A percentile compares a stretch with the other conserved stretches of the same genome.
Evolutionary conservation across 2,888 invertebrate species (phyloP).

Genomic region (Vannuccia rotundouncinata): DNA sequence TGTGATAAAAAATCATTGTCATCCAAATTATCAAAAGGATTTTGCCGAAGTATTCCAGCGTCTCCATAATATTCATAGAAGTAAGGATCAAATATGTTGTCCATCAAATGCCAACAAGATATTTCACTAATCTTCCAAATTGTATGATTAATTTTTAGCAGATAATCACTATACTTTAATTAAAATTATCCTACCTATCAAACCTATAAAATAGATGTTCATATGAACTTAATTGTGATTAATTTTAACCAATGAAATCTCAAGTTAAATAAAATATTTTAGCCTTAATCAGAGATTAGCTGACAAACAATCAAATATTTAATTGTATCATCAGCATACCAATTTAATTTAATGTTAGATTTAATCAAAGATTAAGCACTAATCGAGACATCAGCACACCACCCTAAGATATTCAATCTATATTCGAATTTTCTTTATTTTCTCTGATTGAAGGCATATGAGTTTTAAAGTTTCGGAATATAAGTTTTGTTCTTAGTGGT

Average conservation of each 20-base stretch:
- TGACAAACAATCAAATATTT: slow-evolving; percentile 19
- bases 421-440: too few relatives aligned
- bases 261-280: slow-evolving; percentile 3
- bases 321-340: slow-evolving; percentile 14
- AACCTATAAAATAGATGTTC: neutral
- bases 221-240: slow-evolving; percentile 16
- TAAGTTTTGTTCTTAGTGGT: too few relatives aligned
- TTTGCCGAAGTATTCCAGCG: slow-evolving; percentile 4
- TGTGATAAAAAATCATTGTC: slow-evolving; percentile 6
- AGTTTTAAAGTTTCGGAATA: too few relatives aligned
- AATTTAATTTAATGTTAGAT: slow-evolving; percentile 12
- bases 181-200: neutral
- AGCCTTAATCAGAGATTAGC: slow-evolving; percentile 3
- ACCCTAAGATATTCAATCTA: neutral
- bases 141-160: slow-evolving; percentile 12
- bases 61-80: slow-evolving; percentile 16
- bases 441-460: too few relatives aligned
- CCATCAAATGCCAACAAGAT: slow-evolving; percentile 6
- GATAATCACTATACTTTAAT: slow-evolving; percentile 8
- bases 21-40: slow-evolving; percentile 19
- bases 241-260: neutral
- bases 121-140: slow-evolving; percentile 9
- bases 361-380: slow-evolving; percentile 26
- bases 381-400: slow-evolving; percentile 19
- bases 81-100: slow-evolving; percentile 19